These are phyloP conservation scores for Potamarius usumacintae DNA, from an alignment of 2,113 vertebrate species.

Conservation along the genomic window DNA sequence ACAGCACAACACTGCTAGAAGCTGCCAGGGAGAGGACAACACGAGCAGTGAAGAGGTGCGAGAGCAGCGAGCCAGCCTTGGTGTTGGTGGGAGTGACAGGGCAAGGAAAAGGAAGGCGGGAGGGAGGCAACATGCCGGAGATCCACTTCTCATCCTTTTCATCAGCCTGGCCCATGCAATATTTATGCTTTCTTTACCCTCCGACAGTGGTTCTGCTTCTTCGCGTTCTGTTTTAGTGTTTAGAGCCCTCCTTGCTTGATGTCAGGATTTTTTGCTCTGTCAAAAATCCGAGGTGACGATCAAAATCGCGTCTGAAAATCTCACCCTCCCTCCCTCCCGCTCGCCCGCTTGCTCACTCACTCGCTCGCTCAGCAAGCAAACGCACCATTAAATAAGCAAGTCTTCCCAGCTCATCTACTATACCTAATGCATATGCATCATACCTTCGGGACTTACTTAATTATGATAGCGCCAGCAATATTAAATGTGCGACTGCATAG, in stretches of 20 bases:
- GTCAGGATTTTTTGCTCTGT: constrained; percentile 63
- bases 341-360: too few relatives aligned
- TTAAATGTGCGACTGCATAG: constrained; percentile 66
- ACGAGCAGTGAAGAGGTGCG: constrained; percentile 66
- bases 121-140: constrained; percentile 41
- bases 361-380: constrained; percentile 71
- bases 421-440: constrained; percentile 77
- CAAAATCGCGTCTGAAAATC: constrained; percentile 63
- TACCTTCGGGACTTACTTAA: constrained; percentile 66
- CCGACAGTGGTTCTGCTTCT: constrained; percentile 64
- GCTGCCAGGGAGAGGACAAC: constrained; percentile 74
- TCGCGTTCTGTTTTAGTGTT: constrained; percentile 65
- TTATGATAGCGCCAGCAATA: constrained; percentile 67
- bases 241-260: constrained; percentile 51
- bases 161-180: constrained; percentile 65
- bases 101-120: constrained; percentile 17
- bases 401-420: constrained; percentile 69
- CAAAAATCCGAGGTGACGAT: constrained; percentile 59
- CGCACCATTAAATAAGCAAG: constrained; percentile 75
- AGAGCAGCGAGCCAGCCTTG: constrained; percentile 44
- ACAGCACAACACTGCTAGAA: constrained; percentile 74
- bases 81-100: constrained; percentile 39
- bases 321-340: constrained; percentile 47
- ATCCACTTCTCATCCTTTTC: constrained; percentile 52
- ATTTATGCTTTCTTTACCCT: constrained; percentile 62